phyloP scores from a whole-genome alignment of 2,113 vertebrate genomes.

The Rafetus swinhoei region DNA sequence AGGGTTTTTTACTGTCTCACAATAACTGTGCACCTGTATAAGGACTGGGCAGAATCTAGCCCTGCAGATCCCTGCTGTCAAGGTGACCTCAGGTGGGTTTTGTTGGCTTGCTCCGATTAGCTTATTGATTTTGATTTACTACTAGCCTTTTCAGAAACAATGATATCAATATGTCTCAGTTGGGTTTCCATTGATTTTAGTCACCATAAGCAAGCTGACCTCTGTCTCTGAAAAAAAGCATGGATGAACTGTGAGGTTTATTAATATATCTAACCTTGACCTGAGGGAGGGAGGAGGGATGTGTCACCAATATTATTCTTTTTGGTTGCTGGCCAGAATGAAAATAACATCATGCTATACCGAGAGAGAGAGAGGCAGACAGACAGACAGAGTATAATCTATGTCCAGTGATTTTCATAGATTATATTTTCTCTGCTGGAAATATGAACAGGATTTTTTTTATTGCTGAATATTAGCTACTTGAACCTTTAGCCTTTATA shows the following conservation, averaged over 20 bases:
- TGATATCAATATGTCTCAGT: neutral
- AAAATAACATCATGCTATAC: neutral
- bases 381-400: neutral
- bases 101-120: neutral
- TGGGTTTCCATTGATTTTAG: neutral
- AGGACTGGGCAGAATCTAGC: neutral
- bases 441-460: neutral
- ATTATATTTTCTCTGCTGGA: neutral
- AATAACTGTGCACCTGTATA: neutral
- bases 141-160: neutral
- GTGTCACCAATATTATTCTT: neutral
- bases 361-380: neutral
- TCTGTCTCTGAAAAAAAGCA: neutral
- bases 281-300: rapidly evolving
- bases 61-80: neutral
- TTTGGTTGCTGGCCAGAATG: neutral
- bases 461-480: neutral
- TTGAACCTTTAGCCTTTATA: neutral
- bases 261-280: neutral
- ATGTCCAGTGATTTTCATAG: neutral
- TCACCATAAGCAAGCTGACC: neutral
- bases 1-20: neutral
- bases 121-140: neutral
- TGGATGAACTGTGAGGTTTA: neutral
- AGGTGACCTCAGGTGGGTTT: neutral